Base-by-base conservation (phyloP, 2,888 invertebrate genomes). In the Apantesis nais region DNA sequence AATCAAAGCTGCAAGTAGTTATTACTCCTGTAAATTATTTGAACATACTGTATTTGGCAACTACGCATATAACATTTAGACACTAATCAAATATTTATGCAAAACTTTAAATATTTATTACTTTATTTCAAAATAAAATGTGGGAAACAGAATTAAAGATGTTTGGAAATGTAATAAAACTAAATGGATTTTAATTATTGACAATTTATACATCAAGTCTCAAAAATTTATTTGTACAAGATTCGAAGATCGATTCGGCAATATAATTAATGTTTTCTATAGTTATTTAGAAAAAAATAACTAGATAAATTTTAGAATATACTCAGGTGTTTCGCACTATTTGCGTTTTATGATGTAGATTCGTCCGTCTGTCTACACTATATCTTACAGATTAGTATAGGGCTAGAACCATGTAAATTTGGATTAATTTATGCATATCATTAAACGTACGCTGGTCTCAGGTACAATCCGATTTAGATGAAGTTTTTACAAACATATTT, bases 11-110 rank as follows among this genome's bases (percentile, higher is more conserved):
- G 76, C 78, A 79, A 65, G 34, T 55, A 31, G 12, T 11, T 83
- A 78, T 80, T 74, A 74, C 70, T 71, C 73, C 78, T 79, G 71
- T 65, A 77, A 73, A 65, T 44, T 48, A 78, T 76, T 41, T 70
- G 70, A 73, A 82, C 74, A 78, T 25, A 14, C 48, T 62, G 34
- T 39, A 64, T 68, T 39, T 67, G 29, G 41, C 65, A 48, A 62
- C 63, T 34, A 25, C 14, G 52, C 34, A 16, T 22, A 31, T 52
- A 58, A 34, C 70, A 71, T 62, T 74, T 52, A 31, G 71, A 66
- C 22, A 34, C 68, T 52, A 71, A 70, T 72, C 70, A 63, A 70
- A 73, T 62, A 60, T 48, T 39, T 19, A 63, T 71, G 39, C 29
- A 66, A 55, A 67, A 44, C 19, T n/a, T 37, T 48, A 61, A 67